Base-by-base conservation (phyloP, 2,888 invertebrate genomes). In the Nipponacmea schrenckii region DNA sequence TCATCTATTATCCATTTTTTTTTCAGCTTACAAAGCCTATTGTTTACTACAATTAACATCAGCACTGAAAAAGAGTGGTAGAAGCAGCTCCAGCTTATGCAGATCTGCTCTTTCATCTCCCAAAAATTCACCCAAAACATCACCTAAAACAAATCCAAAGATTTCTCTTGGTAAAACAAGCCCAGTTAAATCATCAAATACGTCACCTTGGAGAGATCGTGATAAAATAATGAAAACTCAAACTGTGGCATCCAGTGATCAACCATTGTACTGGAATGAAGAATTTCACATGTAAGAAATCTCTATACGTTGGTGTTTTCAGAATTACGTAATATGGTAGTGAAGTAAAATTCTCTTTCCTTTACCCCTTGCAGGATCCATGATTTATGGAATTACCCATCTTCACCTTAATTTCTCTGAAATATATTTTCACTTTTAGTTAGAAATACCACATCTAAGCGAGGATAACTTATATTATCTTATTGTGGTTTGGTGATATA, bases 211-310 rank as follows among this genome's bases (percentile, higher is more conserved):
- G 39, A 39, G 10, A 39, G 39, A 39, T 39, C 39, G 39, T 26
- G 63, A 20, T 62, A 67, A 78, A 14, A 75, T 81, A 14, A 68
- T 77, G 44, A 71, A 78, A 39, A 82, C 86, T 2, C 80, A 80
- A 20, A 77, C 81, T 4, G 75, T 79, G 8, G 81, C 80, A 66
- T 74, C 78, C n/a, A 78, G 79, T 0, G 71, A 77, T 2, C 73
- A 81, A 17, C 84, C 84, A 2, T 39, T 39, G 0, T 80, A 81
- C 65, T 86, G 85, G 85, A 83, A 85, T 72, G 85, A 86, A 70
- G 80, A 83, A 66, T 85, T 85, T 75, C 74, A 76, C 45, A 56
- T 86, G 86, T 85, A 78, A 80, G 84, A 78, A 15, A n/a, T 39
- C 39, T 39, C 39, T 5, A 39, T 39, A 39, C 39, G 8, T 8